Evolutionary conservation across 2,797 vertebrate genomes (phyloP).

Genomic region (Adrianichthys oophorus): DNA sequence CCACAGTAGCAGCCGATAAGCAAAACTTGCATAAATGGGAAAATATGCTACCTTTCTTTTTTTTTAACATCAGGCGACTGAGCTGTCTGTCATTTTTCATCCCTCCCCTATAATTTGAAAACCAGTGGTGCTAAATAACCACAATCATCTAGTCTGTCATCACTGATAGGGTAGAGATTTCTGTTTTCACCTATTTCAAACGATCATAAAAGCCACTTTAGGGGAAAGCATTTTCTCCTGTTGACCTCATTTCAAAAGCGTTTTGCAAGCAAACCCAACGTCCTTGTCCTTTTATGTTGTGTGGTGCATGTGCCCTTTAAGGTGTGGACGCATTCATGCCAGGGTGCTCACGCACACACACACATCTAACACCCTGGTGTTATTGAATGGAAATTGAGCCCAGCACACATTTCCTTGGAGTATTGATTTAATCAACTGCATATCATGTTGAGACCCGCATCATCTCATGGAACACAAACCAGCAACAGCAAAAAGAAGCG

Average conservation of each 20-base stretch:
- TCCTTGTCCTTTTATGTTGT: slow-evolving; percentile 65
- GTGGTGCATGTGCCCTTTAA: slow-evolving; percentile 37
- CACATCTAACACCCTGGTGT: slow-evolving; percentile 49
- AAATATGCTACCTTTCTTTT: slow-evolving; percentile 12
- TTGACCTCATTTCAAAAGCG: slow-evolving; percentile 65
- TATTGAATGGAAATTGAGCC: slow-evolving; percentile 78
- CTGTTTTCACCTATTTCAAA: slow-evolving; percentile 39
- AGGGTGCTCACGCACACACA: slow-evolving; percentile 35
- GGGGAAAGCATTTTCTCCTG: slow-evolving; percentile 42
- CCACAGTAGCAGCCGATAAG: slow-evolving; percentile 42
- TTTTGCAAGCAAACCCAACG: slow-evolving; percentile 64
- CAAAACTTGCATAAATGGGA: slow-evolving; percentile 57
- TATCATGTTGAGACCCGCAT: slow-evolving; percentile 77
- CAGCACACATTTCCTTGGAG: slow-evolving; percentile 73
- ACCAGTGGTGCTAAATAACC: slow-evolving; percentile 49
- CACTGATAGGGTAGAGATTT: slow-evolving; percentile 39
- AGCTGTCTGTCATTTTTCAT: slow-evolving; percentile 52
- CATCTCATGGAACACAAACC: slow-evolving; percentile 77
- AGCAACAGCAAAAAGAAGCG: slow-evolving; percentile 59
- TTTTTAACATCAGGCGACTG: slow-evolving; percentile 28
- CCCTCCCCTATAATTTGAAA: slow-evolving; percentile 51
- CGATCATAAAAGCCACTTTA: slow-evolving; percentile 42
- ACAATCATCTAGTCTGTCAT: slow-evolving; percentile 51
- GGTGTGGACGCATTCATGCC: too few species aligned
- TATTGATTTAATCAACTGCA: slow-evolving; percentile 79